Evolutionary conservation across 1,140 invertebrate genomes (phyloP), one percentile per base, ranked within the genome.

Genomic region (Ctenoplectra terminalis): DNA sequence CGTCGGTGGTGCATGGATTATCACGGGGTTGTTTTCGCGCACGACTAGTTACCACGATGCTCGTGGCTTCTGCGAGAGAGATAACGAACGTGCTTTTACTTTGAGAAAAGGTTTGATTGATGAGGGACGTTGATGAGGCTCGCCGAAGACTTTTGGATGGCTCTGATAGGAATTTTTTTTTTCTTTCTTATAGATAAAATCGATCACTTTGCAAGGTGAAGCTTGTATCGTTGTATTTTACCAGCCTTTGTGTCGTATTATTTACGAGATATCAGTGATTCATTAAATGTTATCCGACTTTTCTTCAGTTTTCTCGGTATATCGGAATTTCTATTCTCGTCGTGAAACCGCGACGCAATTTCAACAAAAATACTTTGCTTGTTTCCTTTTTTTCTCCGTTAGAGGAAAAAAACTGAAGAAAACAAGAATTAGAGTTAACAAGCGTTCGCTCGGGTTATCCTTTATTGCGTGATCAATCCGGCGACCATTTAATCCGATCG

Each of bases 381-480:
- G 46, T 13, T 2, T 15, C 15, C 1, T 1, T 48, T 1, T 48
- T 13, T 48, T 15, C 0, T 13, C 46, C 9, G 15, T 13, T 9
- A 43, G 20, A 0, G 48, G 54, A 29, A 74, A 37, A 34, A 23
- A 34, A 34, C 31, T 0, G 23, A 17, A 15, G 7, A 46, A 29
- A 15, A 15, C 13, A 46, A 26, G 43, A 69, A 73, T 54, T 37
- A 56, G 26, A 13, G 40, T 50, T 76, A 54, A 63, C 29, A 37
- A 70, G 40, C 37, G 37, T 67, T 73, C 23, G 20, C 23, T 60
- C 23, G 66, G 40, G 63, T 85, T 74, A 81, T 64, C 20, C 63
- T 74, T 85, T 77, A 84, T 74, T 63, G 56, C 75, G 79, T 64
- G 54, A 87, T 79, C 67, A 80, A 71, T 70, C 50, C 58, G 13